phyloP scores from a whole-genome alignment of 2,888 invertebrate genomes.

The Andrena haemorrhoa region DNA sequence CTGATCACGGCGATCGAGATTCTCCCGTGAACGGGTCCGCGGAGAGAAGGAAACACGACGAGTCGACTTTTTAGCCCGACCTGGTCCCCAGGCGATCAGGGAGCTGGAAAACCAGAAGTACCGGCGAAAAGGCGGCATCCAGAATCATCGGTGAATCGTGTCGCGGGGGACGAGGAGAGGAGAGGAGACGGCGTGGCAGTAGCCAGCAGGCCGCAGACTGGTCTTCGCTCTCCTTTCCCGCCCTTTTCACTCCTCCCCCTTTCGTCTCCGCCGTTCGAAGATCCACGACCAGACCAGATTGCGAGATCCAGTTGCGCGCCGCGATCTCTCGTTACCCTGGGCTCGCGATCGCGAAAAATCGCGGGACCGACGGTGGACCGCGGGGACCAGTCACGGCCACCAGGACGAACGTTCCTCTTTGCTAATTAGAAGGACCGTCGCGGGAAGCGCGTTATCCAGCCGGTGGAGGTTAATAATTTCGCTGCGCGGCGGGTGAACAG shows the following conservation, averaged over 20 bases:
- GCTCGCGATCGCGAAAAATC: slow-evolving; percentile 59
- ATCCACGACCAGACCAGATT: slow-evolving; percentile 64
- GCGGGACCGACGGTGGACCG: neutral
- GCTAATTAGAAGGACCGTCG: slow-evolving; percentile 12
- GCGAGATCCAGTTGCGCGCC: slow-evolving; percentile 60
- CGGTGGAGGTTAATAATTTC: neutral
- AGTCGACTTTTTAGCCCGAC: slow-evolving; percentile 54
- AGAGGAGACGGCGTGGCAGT: slow-evolving; percentile 26
- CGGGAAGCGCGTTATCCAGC: neutral
- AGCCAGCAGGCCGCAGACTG: slow-evolving; percentile 21
- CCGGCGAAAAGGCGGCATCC: slow-evolving; percentile 48
- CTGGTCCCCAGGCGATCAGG: slow-evolving; percentile 12
- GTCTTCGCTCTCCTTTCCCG: slow-evolving; percentile 48
- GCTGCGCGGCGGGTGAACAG: neutral
- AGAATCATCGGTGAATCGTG: slow-evolving; percentile 41
- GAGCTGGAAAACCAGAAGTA: slow-evolving; percentile 47
- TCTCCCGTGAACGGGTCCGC: slow-evolving; percentile 38
- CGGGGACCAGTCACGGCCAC: slow-evolving; percentile 11
- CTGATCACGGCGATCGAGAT: slow-evolving; percentile 60
- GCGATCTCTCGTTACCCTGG: slow-evolving; percentile 60
- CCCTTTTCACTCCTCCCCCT: slow-evolving; percentile 20
- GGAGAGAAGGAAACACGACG: slow-evolving; percentile 59
- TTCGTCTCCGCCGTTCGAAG: slow-evolving; percentile 31
- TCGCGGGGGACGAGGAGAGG: slow-evolving; percentile 3
- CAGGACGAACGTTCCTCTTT: slow-evolving; percentile 10